Conservation (phyloP, 2,888 invertebrate genomes). For the Smittia aterrima region DNA sequence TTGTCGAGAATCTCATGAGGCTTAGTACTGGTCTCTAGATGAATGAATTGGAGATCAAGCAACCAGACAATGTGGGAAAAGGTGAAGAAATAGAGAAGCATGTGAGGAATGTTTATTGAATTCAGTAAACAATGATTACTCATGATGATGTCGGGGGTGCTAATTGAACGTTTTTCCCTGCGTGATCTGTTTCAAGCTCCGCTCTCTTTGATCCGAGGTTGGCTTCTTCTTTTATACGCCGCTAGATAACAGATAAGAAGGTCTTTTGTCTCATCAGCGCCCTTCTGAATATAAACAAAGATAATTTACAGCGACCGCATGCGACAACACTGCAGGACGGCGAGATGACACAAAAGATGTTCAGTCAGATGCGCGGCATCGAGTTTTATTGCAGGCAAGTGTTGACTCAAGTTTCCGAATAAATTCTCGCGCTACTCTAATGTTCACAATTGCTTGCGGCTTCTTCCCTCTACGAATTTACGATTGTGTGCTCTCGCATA, state of each 20-base stretch:
- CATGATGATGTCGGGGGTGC: slow-evolving; percentile 36
- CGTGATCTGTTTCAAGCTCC: not conserved
- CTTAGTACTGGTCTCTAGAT: not conserved
- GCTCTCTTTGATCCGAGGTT: not conserved
- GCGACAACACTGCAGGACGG: not conserved
- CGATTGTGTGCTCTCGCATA: slow-evolving; percentile 15
- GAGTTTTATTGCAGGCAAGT: not conserved
- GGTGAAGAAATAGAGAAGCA: slow-evolving; percentile 31
- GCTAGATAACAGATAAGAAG: slow-evolving; percentile 1
- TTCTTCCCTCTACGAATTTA: slow-evolving; percentile 21
- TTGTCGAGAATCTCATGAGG: not conserved
- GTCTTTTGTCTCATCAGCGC: not conserved
- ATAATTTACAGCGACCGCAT: slow-evolving; percentile 2
- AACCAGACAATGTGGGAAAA: not conserved
- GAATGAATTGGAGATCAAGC: not conserved
- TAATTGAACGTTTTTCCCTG: slow-evolving; percentile 20
- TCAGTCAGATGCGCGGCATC: not conserved
- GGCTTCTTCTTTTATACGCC: not conserved
- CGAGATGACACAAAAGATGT: not conserved
- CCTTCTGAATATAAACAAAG: not conserved
- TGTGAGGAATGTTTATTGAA: slow-evolving; percentile 35
- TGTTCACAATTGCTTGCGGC: slow-evolving; percentile 26
- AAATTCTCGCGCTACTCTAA: slow-evolving; percentile 2
- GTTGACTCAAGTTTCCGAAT: slow-evolving; percentile 22
- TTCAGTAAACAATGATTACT: slow-evolving; percentile 38